Evolutionary conservation across 92 coral and sea anemone genomes (phyloP).

Genomic region (Pocillopora grandis): DNA sequence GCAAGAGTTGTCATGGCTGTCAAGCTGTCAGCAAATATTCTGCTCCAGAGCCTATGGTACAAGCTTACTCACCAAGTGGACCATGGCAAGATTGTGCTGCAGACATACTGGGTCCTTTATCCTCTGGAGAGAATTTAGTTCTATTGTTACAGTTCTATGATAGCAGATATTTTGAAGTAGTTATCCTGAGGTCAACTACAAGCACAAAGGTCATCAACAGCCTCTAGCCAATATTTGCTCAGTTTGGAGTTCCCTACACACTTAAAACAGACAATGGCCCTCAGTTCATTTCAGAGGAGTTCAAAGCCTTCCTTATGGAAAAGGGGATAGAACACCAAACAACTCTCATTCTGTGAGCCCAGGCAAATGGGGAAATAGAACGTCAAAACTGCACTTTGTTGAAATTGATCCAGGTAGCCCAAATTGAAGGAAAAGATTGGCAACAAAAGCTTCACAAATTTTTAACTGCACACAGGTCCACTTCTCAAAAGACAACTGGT

Average conservation of each 20-base stretch:
- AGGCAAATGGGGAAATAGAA: slow-evolving; percentile 35
- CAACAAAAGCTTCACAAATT: slow-evolving; percentile 20
- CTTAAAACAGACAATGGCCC: slow-evolving; percentile 37
- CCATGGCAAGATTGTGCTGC: slow-evolving; percentile 34
- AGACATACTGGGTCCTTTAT: slow-evolving; percentile 37
- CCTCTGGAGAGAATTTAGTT: slow-evolving; percentile 24
- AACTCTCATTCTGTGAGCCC: slow-evolving; percentile 22
- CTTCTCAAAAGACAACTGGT: slow-evolving; percentile 38
- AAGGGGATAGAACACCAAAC: slow-evolving; percentile 34
- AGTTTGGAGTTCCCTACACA: slow-evolving; percentile 33
- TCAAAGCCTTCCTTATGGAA: slow-evolving; percentile 24
- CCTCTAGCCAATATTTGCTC: slow-evolving; percentile 10
- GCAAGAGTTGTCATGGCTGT: slow-evolving; percentile 36
- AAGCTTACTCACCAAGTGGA: slow-evolving; percentile 10
- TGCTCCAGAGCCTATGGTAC: slow-evolving; percentile 29
- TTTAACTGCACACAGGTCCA: slow-evolving; percentile 23
- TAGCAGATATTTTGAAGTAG: slow-evolving; percentile 33
- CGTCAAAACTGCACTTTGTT: slow-evolving; percentile 32
- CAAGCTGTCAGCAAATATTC: slow-evolving; percentile 29
- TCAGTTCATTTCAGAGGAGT: slow-evolving; percentile 11
- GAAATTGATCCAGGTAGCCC: slow-evolving; percentile 8
- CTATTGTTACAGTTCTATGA: slow-evolving; percentile 17
- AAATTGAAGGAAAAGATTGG: slow-evolving; percentile 39
- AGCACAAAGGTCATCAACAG: slow-evolving; percentile 18
- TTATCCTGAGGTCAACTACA: slow-evolving; percentile 21